These are phyloP conservation scores for Papilio polyxenes DNA, from an alignment of 1,140 invertebrate genomes.

Conservation along the genomic window DNA sequence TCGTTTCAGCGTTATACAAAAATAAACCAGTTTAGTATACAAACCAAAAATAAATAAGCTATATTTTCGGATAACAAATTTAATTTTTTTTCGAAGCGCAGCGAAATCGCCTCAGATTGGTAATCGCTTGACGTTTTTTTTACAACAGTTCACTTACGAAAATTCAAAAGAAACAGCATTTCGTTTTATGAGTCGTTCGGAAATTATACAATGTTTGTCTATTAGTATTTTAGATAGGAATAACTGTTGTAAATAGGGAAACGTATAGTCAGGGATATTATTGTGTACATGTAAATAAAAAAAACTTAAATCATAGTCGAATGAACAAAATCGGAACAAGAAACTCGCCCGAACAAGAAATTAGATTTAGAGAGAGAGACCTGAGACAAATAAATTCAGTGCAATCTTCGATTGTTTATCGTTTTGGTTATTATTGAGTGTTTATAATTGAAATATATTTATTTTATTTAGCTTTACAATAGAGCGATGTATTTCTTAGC, in stretches of 20 bases:
- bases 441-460: conserved; percentile 67
- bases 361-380: conserved; percentile 63
- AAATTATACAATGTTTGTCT: conserved; percentile 59
- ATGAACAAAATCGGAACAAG: conserved; percentile 76
- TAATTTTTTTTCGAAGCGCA: conserved; percentile 58
- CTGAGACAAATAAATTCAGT: conserved; percentile 61
- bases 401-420: conserved; percentile 71
- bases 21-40: conserved; percentile 44
- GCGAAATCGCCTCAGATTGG: conserved; percentile 75
- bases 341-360: conserved; percentile 76
- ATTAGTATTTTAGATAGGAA: conserved; percentile 71
- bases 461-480: conserved; percentile 72
- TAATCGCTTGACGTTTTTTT: conserved; percentile 59
- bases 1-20: conserved; percentile 45
- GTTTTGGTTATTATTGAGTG: conserved; percentile 66
- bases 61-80: conserved; percentile 51
- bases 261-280: conserved; percentile 63
- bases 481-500: conserved; percentile 71
- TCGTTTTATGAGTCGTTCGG: conserved; percentile 48
- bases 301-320: conserved; percentile 60
- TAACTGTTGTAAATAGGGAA: conserved; percentile 74
- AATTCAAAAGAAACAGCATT: conserved; percentile 42
- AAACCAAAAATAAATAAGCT: conserved; percentile 44
- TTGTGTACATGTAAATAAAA: conserved; percentile 73
- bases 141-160: conserved; percentile 42